Evolutionary conservation across 2,797 vertebrate genomes (phyloP).

Genomic region (Botia kubotai): DNA sequence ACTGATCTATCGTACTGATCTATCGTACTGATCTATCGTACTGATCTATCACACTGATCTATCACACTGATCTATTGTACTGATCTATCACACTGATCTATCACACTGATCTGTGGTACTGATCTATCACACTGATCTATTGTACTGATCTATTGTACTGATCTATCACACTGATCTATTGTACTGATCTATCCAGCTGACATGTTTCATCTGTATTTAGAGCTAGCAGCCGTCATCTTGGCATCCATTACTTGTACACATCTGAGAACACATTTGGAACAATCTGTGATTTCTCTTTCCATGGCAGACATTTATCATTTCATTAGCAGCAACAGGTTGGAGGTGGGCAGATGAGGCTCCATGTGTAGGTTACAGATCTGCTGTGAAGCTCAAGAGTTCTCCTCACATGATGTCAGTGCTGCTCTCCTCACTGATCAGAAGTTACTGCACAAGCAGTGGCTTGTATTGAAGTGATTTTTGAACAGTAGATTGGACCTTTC

Average conservation of each 20-base stretch:
- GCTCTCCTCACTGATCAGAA: conserved; percentile 25
- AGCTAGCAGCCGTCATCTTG: conserved; percentile 64
- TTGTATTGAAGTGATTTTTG: conserved; percentile 56
- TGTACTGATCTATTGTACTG: no score
- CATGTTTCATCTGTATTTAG: conserved; percentile 70
- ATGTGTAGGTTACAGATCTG: background rate
- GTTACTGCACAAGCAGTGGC: conserved; percentile 53
- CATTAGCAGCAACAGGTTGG: conserved; percentile 62
- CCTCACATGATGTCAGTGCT: conserved; percentile 36
- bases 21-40: no score
- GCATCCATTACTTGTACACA: conserved; percentile 54
- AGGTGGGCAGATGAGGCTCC: conserved; percentile 47
- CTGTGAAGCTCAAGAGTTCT: conserved; percentile 56
- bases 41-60: no score
- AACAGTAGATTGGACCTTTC: conserved; percentile 59
- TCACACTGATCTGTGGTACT: no score
- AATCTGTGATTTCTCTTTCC: conserved; percentile 62
- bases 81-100: no score
- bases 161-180: no score
- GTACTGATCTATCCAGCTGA: conserved; percentile 72
- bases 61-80: no score
- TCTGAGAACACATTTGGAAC: conserved; percentile 51
- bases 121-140: no score
- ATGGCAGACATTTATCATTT: conserved; percentile 63
- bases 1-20: no score